Base-by-base conservation (phyloP, 2,797 vertebrate genomes). In the Gobionotothen gibberifrons region DNA sequence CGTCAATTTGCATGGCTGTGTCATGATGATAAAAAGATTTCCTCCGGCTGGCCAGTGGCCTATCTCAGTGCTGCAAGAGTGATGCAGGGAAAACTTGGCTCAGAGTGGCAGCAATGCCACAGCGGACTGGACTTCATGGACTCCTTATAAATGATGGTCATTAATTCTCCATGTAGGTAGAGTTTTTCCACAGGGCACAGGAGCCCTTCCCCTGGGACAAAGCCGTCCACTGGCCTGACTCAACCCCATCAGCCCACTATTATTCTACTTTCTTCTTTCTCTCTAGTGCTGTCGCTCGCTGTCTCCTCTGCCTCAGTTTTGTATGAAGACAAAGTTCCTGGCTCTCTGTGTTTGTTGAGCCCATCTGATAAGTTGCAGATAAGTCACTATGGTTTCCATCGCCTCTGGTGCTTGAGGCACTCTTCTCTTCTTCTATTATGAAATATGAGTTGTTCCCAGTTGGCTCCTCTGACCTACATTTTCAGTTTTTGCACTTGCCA, bases 81-180 rank as follows among this genome's bases (percentile, higher is more conserved):
- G 78, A 86, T 73, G 81, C 74, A 56, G 84, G 70, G 64, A 80
- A 82, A 72, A 79, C 78, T 87, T 91, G 90, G 86, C 90, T 87
- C 74, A 46, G 72, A 63, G 69, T 86, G 82, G 87, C 83, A 87
- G 80, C 68, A 40, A 6, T 79, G 87, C 79, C 89, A 84, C 87
- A 74, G 80, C 2, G 82, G 89, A 84, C 86, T 19, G 66, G 83
- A 86, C 85, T 89, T 73, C 74, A 72, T 84, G 84, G 76, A 56
- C 86, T 79, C 76, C 78, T 78, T 84, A 79, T 90, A 92, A 93
- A 91, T 90, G 89, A 91, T 83, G 74, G 78, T 90, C 91, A 91
- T 94, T 91, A 85, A 92, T 92, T 93, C 88, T 89, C 79, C 60
- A 72, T 81, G 79, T 79, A 80, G 80, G 75, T 80, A 86, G 85